Base-by-base conservation (phyloP, 92 coral and sea anemone species). In the Heteractis magnifica region DNA sequence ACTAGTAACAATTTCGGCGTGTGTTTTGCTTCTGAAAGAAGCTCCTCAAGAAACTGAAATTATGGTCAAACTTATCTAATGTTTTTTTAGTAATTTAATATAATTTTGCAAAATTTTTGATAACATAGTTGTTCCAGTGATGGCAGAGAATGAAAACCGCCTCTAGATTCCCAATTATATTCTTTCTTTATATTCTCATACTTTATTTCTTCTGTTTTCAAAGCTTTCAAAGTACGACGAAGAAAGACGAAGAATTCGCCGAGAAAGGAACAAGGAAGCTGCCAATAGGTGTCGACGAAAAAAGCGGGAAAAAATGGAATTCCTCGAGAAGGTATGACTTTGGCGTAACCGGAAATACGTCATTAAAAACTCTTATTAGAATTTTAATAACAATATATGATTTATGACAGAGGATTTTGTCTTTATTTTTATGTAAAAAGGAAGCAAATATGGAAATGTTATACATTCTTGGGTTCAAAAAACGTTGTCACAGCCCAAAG, bases 261-360 rank as follows among this genome's bases (percentile, higher is more conserved):
- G 87, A 51, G 92, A 86, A 82, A 82, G 82, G 56, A 89, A 89
- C 56, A 86, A 83, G 56, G 81, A 12, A 6, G 92, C 92, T 23
- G 92, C 92, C 16, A 77, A 87, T 34, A 87, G 84, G 52, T 86
- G 90, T 62, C 82, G 92, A 7, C 60, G 49, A 23, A 75, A 86
- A 60, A 89, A 85, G 82, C 84, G 86, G 34, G 87, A 89, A 48
- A 86, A 82, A 41, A 58, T 89, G 1, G 81, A 75, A 12, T 6
- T 20, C 18, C 72, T 89, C 23, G 84, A 89, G 41, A 82, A 82
- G 90, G 92, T 89, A 74, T 12, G 9, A 19, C 4, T 18, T 15
- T 12, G 49, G 9, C 65, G 64, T 34, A 34, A 34, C 44, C 44
- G 44, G 44, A 34, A 34, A 34, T 34, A 34, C 26, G 26, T 34